A percentile compares a stretch with the other conserved stretches of the same genome.
phyloP scores from a whole-genome alignment of 2,888 invertebrate genomes.

The Acronicta psi region DNA sequence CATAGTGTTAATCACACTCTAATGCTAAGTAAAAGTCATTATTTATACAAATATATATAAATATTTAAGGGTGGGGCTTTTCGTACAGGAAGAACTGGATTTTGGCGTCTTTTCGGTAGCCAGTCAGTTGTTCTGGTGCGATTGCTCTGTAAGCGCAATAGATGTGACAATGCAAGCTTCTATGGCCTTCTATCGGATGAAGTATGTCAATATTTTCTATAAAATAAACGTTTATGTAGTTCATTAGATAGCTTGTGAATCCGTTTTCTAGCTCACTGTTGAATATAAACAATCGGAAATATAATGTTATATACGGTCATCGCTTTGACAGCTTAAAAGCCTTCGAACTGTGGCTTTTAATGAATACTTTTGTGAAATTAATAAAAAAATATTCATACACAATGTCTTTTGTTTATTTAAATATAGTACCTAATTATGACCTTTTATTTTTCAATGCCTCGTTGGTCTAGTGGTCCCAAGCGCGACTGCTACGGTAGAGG shows the following conservation, averaged over 20 bases:
- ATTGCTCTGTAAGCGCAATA: conserved; percentile 69
- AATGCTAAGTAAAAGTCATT: conserved; percentile 81
- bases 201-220: conserved; percentile 86
- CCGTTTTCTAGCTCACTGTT: conserved; percentile 81
- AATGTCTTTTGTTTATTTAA: conserved; percentile 46
- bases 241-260: conserved; percentile 84
- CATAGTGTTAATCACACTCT: conserved; percentile 84
- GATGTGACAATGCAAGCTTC: conserved; percentile 77
- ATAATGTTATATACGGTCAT: conserved; percentile 72
- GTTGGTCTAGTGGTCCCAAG: too few species aligned
- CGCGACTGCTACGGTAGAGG: too few species aligned
- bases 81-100: conserved; percentile 37
- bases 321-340: conserved; percentile 88
- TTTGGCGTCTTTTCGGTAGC: conserved; percentile 9
- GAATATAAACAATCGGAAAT: conserved; percentile 67
- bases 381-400: conserved; percentile 85
- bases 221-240: conserved; percentile 84
- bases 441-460: too few species aligned
- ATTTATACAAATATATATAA: conserved; percentile 76
- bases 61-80: conserved; percentile 56
- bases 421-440: too few species aligned
- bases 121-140: conserved; percentile 28
- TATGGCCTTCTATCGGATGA: conserved; percentile 81
- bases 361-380: conserved; percentile 88
- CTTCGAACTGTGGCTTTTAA: conserved; percentile 88